These are phyloP conservation scores for Fistularia commersonii DNA, from an alignment of 2,797 vertebrate genomes.

Conservation along the genomic window DNA sequence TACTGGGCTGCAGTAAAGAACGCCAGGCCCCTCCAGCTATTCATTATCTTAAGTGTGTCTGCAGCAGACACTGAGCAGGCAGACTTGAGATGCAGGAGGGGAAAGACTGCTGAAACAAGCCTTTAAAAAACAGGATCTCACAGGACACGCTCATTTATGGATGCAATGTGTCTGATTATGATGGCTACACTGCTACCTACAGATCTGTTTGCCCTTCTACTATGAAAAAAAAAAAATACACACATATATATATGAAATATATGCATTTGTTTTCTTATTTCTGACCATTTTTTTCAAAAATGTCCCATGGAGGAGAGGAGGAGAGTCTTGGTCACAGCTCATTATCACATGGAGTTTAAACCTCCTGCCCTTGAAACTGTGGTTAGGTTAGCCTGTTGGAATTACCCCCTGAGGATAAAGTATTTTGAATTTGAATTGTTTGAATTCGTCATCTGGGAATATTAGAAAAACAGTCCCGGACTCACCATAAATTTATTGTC, in stretches of 20 bases:
- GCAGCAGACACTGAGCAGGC: slow-evolving; percentile 47
- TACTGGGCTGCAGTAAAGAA: slow-evolving; percentile 57
- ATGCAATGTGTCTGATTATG: slow-evolving; percentile 33
- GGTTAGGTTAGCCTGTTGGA: too few relatives aligned
- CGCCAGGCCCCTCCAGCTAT: slow-evolving; percentile 59
- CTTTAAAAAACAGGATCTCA: slow-evolving; percentile 37
- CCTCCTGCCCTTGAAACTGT: neutral
- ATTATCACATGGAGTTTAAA: slow-evolving; percentile 1
- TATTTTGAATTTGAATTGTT: too few relatives aligned
- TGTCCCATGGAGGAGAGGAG: neutral
- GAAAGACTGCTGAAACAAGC: slow-evolving; percentile 58
- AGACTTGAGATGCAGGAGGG: slow-evolving; percentile 37
- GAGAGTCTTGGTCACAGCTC: slow-evolving; percentile 5
- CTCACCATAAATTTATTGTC: too few relatives aligned
- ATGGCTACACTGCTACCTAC: slow-evolving; percentile 12
- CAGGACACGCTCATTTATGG: slow-evolving; percentile 49
- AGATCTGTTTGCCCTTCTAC: slow-evolving; percentile 1
- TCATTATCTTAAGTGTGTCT: slow-evolving; percentile 74
- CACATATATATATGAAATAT: neutral
- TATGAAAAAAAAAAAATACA: neutral
- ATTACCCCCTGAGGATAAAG: too few relatives aligned
- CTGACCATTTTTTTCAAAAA: slow-evolving; percentile 14
- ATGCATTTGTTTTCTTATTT: slow-evolving; percentile 11
- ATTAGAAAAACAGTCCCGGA: too few relatives aligned
- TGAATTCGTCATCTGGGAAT: too few relatives aligned